Evolutionary conservation across 2,888 invertebrate species (phyloP).

Genomic region (Hyposoter dolosus): DNA sequence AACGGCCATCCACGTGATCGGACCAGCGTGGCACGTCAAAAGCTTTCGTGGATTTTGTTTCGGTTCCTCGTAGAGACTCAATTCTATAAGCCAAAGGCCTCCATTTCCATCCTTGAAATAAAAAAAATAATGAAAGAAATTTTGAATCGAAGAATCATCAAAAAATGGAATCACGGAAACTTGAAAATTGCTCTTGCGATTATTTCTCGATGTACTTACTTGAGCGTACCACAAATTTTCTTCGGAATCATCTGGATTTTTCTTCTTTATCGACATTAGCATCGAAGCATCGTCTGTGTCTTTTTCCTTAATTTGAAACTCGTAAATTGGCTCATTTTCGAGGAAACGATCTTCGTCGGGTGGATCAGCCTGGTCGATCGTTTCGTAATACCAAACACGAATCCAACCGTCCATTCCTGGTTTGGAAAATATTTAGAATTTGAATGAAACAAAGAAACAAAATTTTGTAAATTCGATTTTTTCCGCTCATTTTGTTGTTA

Average conservation of each 20-base stretch:
- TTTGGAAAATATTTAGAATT: background rate
- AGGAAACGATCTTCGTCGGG: constrained; percentile 92
- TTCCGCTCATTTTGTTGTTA: background rate
- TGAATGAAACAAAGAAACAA: background rate
- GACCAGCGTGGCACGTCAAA: constrained; percentile 91
- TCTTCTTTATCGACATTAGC: constrained; percentile 86
- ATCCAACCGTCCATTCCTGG: constrained; percentile 91
- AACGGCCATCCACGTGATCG: constrained; percentile 89
- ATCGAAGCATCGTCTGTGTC: constrained; percentile 70
- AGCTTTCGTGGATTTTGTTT: constrained; percentile 81
- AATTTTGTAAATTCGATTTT: background rate
- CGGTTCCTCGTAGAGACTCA: constrained; percentile 86
- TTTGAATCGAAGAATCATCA: too few relatives aligned
- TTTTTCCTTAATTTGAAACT: constrained; percentile 88
- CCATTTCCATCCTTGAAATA: constrained; percentile 92
- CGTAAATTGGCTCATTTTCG: constrained; percentile 94
- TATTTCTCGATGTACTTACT: constrained; percentile 85
- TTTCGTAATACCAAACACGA: constrained; percentile 95
- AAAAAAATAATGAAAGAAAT: background rate
- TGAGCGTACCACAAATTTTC: constrained; percentile 90
- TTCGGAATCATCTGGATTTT: constrained; percentile 81
- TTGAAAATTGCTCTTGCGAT: too few relatives aligned
- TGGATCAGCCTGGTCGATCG: constrained; percentile 94
- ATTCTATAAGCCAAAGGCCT: constrained; percentile 91
- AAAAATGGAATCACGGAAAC: too few relatives aligned